phyloP scores from a whole-genome alignment of 2,888 invertebrate genomes.

The Cetonia aurata region DNA sequence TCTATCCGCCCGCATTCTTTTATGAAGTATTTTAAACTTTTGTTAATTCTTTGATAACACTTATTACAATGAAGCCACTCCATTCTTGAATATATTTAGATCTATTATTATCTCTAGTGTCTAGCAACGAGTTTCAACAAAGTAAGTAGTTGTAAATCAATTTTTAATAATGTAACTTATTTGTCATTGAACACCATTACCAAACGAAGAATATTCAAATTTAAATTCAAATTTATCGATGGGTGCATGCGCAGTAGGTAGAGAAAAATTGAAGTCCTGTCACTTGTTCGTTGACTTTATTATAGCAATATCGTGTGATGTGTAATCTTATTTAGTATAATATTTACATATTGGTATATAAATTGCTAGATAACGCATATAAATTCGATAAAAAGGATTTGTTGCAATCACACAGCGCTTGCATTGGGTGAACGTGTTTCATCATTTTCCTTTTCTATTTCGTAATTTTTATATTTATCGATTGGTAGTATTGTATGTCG shows the following conservation, averaged over 20 bases:
- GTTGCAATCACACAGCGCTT: no score
- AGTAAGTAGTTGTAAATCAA: background rate
- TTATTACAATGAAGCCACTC: conserved; percentile 64
- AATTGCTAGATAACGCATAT: no score
- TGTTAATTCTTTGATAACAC: conserved; percentile 56
- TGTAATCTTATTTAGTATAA: no score
- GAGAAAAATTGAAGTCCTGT: no score
- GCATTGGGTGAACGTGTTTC: no score
- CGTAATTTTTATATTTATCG: background rate
- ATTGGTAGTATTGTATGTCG: background rate
- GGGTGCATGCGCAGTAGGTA: background rate
- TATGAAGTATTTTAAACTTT: conserved; percentile 56
- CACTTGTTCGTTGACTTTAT: no score
- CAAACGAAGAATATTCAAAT: conserved; percentile 2
- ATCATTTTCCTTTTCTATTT: background rate
- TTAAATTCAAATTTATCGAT: conserved; percentile 2
- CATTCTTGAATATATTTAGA: conserved; percentile 12
- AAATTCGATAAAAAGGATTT: no score
- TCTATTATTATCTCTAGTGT: background rate
- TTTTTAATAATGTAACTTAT: background rate
- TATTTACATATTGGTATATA: no score
- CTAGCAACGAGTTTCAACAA: conserved; percentile 1
- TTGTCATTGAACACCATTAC: no score
- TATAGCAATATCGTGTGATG: no score
- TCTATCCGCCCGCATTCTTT: conserved; percentile 62